Evolutionary conservation across 2,797 vertebrate genomes (phyloP).

Genomic region (Poeciliopsis presidionis): DNA sequence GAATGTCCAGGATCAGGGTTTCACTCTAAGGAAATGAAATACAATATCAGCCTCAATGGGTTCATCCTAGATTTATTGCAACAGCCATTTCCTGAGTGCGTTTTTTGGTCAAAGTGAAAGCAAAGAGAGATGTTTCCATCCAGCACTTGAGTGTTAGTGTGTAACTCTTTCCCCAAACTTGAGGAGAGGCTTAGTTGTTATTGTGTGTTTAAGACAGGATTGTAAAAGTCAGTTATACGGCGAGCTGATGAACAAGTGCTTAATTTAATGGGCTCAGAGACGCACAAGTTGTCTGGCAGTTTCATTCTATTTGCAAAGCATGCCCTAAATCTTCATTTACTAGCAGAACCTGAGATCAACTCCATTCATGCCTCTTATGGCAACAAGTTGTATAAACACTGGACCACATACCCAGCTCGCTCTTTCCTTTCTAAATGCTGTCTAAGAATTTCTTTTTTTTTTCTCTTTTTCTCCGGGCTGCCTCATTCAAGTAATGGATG

Average conservation of each 20-base stretch:
- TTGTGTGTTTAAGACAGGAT: conserved; percentile 64
- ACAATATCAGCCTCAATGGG: conserved; percentile 69
- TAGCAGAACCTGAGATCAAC: conserved; percentile 46
- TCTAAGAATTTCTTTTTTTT: conserved; percentile 40
- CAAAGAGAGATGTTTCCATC: conserved; percentile 55
- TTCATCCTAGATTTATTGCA: conserved; percentile 78
- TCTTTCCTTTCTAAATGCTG: conserved; percentile 55
- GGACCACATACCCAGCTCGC: conserved; percentile 60
- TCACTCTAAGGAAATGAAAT: conserved; percentile 75
- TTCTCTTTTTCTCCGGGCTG: conserved; percentile 26
- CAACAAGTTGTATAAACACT: conserved; percentile 73
- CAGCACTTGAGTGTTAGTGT: conserved; percentile 41
- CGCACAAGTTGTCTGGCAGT: conserved; percentile 64
- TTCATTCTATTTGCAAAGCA: conserved; percentile 75
- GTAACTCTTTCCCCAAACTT: conserved; percentile 24
- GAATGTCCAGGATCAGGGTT: conserved; percentile 69
- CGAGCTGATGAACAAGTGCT: conserved; percentile 67
- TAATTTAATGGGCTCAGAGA: conserved; percentile 61
- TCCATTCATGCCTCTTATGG: conserved; percentile 68
- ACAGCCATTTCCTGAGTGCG: conserved; percentile 73
- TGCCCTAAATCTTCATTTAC: conserved; percentile 68
- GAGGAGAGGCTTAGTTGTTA: conserved; percentile 46
- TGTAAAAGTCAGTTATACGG: conserved; percentile 66
- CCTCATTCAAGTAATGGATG: conserved; percentile 72
- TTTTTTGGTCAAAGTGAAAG: conserved; percentile 68